Base-by-base conservation (phyloP, 2,113 vertebrate genomes). In the Gnathonemus echidnorhynchus region DNA sequence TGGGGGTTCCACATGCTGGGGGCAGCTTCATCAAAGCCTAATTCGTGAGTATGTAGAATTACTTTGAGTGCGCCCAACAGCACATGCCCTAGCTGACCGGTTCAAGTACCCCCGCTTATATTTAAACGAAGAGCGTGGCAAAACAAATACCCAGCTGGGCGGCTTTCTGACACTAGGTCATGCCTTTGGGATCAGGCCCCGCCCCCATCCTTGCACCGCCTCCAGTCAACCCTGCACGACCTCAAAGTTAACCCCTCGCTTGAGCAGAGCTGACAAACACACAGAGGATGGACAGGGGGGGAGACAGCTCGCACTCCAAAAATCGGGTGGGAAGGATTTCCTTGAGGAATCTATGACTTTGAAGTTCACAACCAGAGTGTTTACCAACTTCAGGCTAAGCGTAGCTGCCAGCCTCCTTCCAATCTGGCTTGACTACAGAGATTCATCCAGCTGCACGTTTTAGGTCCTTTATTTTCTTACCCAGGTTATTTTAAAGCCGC, bases 101-200 rank as follows among this genome's bases (percentile, higher is more conserved):
- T 80, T 90, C 91, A 93, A 94, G 94, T 92, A 93, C 91, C 49
- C 50, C 77, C 50, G 91, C 45, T 89, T 93, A 91, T 92, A 92
- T 93, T 94, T 94, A 93, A 93, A 91, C 48, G 89, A 58, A 91
- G 92, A 93, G 92, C 88, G 88, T 88, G 89, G 90, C 31, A 74
- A 92, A 74, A 88, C 92, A 92, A 93, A 93, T 92, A 94, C 88
- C 91, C 88, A 88, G 86, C 89, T 91, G 95, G 91, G 92, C 93
- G 92, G 92, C 77, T 89, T 88, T 88, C 88, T 89, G 56, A 77
- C 9, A 46, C 89, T 92, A 93, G 90, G 11, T 46, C 7, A 83
- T 7, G 39, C 80, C 2, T 46, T 21, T 10, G 19, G 86, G 15
- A 48, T 45, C n/a, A 85, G 35, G 74, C 17, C 21, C 50, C 10